Conservation (phyloP, 1,140 invertebrate genomes). For the Cherax quadricarinatus region DNA sequence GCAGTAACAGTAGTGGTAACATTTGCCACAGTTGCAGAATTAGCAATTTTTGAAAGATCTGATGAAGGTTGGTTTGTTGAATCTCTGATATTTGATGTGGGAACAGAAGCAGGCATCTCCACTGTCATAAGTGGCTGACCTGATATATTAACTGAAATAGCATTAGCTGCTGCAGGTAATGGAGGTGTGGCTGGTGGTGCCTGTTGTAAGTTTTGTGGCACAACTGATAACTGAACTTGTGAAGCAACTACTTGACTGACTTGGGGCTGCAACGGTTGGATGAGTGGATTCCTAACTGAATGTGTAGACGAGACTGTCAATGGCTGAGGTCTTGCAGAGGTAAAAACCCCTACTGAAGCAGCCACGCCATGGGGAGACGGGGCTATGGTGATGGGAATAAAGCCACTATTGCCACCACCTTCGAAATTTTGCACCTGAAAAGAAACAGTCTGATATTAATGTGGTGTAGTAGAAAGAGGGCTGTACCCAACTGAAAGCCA, state of each 20-base stretch:
- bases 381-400: conserved; percentile 47
- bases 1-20: not conserved
- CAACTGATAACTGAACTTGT: conserved; percentile 34
- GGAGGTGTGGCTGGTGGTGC: conserved; percentile 14
- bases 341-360: conserved; percentile 14
- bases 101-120: conserved; percentile 43
- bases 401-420: conserved; percentile 22
- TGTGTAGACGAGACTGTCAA: not conserved
- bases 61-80: not conserved
- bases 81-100: not conserved
- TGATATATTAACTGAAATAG: conserved; percentile 64
- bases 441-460: not conserved
- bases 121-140: conserved; percentile 61
- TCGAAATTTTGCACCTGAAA: not conserved
- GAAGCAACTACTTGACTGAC: conserved; percentile 21
- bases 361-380: conserved; percentile 4
- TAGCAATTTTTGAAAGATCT: not conserved
- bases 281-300: conserved; percentile 14
- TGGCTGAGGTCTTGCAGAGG: not conserved
- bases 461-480: too few relatives aligned
- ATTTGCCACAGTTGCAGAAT: not conserved
- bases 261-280: conserved; percentile 23
- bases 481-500: too few relatives aligned
- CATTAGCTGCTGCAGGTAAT: conserved; percentile 30
- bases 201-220: not conserved